Evolutionary conservation across 2,888 invertebrate genomes (phyloP).

Genomic region (Sinodicranocentrus sp.): DNA sequence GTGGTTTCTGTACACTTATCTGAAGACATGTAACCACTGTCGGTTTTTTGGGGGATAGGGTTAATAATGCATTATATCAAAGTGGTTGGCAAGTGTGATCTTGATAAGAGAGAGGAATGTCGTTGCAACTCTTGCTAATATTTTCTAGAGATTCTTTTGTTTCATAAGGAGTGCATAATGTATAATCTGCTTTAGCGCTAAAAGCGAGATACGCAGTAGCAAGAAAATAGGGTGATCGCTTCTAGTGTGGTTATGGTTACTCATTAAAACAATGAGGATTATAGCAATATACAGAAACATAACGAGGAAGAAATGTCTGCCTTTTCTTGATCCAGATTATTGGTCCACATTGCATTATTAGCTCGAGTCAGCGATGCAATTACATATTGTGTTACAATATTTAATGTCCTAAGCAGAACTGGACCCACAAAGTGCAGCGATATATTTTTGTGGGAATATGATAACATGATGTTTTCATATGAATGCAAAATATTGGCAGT

Average conservation of each 20-base stretch:
- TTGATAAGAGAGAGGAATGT: conserved; percentile 12
- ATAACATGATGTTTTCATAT: too few species aligned
- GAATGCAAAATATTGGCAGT: too few species aligned
- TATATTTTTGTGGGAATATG: too few species aligned
- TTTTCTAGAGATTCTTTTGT: background rate
- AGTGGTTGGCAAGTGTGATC: background rate
- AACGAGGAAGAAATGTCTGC: too few species aligned
- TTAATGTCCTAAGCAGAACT: background rate
- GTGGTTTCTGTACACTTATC: too few species aligned
- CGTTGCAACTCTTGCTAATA: conserved; percentile 13
- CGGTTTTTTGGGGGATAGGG: too few species aligned
- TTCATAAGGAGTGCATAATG: background rate
- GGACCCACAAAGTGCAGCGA: too few species aligned
- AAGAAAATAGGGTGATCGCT: background rate
- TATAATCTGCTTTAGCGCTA: background rate
- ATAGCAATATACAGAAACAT: too few species aligned
- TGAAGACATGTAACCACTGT: too few species aligned
- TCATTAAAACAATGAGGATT: background rate
- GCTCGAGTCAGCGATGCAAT: background rate
- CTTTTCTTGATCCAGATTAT: too few species aligned
- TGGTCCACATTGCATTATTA: too few species aligned
- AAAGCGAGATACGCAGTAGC: background rate
- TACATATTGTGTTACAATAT: background rate
- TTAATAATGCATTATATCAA: too few species aligned
- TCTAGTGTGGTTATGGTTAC: conserved; percentile 19